Base-by-base conservation (phyloP, 2,113 vertebrate species). In the Tyrannus savana region DNA sequence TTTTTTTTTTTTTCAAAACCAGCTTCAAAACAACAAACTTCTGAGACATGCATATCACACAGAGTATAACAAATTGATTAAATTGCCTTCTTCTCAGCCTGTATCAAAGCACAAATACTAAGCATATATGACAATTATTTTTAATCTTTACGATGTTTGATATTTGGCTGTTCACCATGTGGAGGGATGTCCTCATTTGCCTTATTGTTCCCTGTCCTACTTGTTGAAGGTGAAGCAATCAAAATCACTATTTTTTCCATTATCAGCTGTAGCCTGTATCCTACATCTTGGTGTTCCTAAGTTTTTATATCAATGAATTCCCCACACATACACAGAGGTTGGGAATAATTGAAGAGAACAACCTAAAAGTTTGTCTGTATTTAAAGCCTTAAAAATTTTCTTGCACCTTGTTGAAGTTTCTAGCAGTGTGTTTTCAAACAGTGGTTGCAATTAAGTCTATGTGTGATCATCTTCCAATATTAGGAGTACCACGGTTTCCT, bases 1-100 rank as follows among this genome's bases (percentile, higher is more conserved):
- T 39, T 63, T 52, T 46, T 49, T 39, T n/a, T n/a, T 68, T 89
- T 91, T 90, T 72, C 30, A 44, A 94, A 89, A 93, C 31, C 63
- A 93, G 10, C 92, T 96, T 95, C 95, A 97, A 96, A 94, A 92
- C 80, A 92, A 90, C 84, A 88, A 94, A 88, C 90, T 92, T 96
- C 91, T 94, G 79, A 96, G 93, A 71, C 92, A 83, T 71, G 64
- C 82, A 50, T 74, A 94, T 91, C 95, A 91, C 79, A 91, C 8
- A 55, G 64, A 89, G 83, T 39, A 73, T 88, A 90, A 93, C 89
- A 94, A 96, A 93, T 96, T 81, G 89, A 90, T 92, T 96, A 95
- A 94, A 95, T 90, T 97, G 89, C 86, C 58, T 13, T 33, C 84
- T 88, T 89, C 78, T 73, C 93, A 77, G 84, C 73, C 79, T 91